Evolutionary conservation across 1,140 invertebrate genomes (phyloP).

Genomic region (Drosophila bifasciata): DNA sequence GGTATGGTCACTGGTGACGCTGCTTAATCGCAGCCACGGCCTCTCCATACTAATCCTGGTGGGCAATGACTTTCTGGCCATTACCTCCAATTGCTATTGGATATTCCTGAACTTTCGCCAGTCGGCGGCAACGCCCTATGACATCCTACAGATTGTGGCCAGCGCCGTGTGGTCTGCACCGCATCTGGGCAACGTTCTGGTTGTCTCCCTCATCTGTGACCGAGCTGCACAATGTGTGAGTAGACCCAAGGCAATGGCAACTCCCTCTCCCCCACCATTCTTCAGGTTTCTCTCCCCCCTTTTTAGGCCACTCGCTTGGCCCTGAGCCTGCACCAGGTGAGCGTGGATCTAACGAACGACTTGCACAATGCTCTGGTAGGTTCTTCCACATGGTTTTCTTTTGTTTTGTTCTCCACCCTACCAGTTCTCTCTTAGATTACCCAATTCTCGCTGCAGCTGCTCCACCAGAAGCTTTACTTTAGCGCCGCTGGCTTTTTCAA

Average conservation of each 20-base stretch:
- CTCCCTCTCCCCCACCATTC: too few relatives aligned
- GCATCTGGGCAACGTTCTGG: slow-evolving; percentile 70
- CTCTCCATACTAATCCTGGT: slow-evolving; percentile 71
- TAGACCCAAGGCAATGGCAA: not conserved
- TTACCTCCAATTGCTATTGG: slow-evolving; percentile 82
- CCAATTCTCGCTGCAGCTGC: slow-evolving; percentile 84
- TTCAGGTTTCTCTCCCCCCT: not conserved
- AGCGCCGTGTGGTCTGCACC: slow-evolving; percentile 70
- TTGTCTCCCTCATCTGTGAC: slow-evolving; percentile 72
- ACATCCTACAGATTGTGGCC: slow-evolving; percentile 66
- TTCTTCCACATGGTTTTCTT: not conserved
- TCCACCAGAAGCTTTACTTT: slow-evolving; percentile 84
- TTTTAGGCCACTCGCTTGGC: slow-evolving; percentile 69
- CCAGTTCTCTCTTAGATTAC: slow-evolving; percentile 78
- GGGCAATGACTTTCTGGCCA: slow-evolving; percentile 78
- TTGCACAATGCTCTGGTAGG: slow-evolving; percentile 74
- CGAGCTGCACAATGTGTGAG: slow-evolving; percentile 66
- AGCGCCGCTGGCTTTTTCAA: slow-evolving; percentile 84
- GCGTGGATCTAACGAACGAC: slow-evolving; percentile 69
- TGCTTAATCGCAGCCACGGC: slow-evolving; percentile 65
- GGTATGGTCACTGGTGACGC: slow-evolving; percentile 55
- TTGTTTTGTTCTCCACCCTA: not conserved
- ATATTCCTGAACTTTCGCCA: slow-evolving; percentile 76
- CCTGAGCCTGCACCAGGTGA: slow-evolving; percentile 67
- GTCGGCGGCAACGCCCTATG: slow-evolving; percentile 45